Base-by-base conservation (phyloP, 2,888 invertebrate genomes). In the Leptinotarsa rubiginosa region DNA sequence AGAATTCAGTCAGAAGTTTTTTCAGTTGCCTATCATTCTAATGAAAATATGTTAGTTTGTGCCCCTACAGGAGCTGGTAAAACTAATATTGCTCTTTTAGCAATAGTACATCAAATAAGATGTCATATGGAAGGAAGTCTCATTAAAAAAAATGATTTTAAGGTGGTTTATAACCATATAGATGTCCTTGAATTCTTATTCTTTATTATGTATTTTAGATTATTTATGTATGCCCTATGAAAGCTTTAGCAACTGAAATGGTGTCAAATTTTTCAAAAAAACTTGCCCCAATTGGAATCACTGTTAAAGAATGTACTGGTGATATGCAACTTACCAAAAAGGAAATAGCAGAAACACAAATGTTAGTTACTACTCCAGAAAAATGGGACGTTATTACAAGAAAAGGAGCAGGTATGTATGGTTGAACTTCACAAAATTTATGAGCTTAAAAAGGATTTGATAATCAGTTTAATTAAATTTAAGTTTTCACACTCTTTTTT, bases 361-460 rank as follows among this genome's bases (percentile, higher is more conserved):
- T 99, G 94, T 91, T 99, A 65, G 96, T 99, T 1, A 97, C 98
- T 1, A 99, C 99, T 0, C 99, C 99, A 0, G 99, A 99, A 88
- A 99, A 99, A 85, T 99, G 99, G 99, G 99, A 99, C 87, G 98
- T 99, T 7, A 97, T 99, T 1, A 99, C 99, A 0, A 91, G 99
- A 79, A 99, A 99, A 87, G 95, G 95, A 18, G 93, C 94, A 41
- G 93, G 54, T 65, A 31, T 47, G 50, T 18, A 71, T 18, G 20
- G 16, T 16, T 41, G 13, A 31, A 50, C 25, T 15, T 31, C 18
- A 65, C 10, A 41, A 41, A 41, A 41, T 41, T 41, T 12, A 41
- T 41, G 41, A 10, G 2, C 41, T 31, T 10, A 12, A 10, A 41
- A 41, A 41, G 41, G 41, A 10, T 41, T 41, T 12, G 2, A 41